Percentiles rank a stretch among this genome's conserved stretches.
phyloP scores from a whole-genome alignment of 2,888 invertebrate species.

The Vannuccia rotundouncinata region DNA sequence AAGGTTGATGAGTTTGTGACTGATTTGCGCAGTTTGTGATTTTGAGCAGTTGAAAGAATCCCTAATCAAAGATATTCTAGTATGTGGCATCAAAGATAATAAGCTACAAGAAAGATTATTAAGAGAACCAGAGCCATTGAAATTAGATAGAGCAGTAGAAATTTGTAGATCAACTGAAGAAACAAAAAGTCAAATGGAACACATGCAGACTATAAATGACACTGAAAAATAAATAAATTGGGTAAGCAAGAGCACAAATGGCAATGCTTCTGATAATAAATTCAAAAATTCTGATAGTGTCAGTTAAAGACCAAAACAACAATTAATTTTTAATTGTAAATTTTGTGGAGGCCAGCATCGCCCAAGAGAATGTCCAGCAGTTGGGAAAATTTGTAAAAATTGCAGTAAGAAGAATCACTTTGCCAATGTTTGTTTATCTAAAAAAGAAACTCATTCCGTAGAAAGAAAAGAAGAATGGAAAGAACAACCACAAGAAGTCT shows the following conservation, averaged over 20 bases:
- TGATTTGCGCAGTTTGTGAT: not conserved
- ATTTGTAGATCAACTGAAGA: not conserved
- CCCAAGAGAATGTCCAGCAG: slow-evolving; percentile 25
- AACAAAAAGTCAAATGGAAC: slow-evolving; percentile 14
- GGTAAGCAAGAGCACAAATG: not conserved
- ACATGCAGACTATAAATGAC: too few species aligned
- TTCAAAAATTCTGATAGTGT: not conserved
- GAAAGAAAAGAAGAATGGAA: too few species aligned
- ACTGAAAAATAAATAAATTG: not conserved
- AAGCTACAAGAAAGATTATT: slow-evolving; percentile 28
- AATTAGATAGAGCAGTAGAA: slow-evolving; percentile 13
- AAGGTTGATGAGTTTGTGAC: slow-evolving; percentile 30
- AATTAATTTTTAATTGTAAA: not conserved
- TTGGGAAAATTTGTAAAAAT: slow-evolving; percentile 17
- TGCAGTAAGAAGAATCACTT: slow-evolving; percentile 37
- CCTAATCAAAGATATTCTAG: not conserved
- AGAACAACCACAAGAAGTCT: too few species aligned
- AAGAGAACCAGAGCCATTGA: slow-evolving; percentile 24
- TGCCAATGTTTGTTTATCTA: slow-evolving; percentile 30
- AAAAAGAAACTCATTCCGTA: slow-evolving; percentile 27
- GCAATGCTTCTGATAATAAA: too few species aligned
- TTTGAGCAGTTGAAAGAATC: not conserved
- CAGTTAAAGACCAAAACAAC: too few species aligned
- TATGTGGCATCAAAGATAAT: not conserved
- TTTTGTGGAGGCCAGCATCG: not conserved